phyloP scores from a whole-genome alignment of 1,140 invertebrate species.

The Drosophila lacertosa region DNA sequence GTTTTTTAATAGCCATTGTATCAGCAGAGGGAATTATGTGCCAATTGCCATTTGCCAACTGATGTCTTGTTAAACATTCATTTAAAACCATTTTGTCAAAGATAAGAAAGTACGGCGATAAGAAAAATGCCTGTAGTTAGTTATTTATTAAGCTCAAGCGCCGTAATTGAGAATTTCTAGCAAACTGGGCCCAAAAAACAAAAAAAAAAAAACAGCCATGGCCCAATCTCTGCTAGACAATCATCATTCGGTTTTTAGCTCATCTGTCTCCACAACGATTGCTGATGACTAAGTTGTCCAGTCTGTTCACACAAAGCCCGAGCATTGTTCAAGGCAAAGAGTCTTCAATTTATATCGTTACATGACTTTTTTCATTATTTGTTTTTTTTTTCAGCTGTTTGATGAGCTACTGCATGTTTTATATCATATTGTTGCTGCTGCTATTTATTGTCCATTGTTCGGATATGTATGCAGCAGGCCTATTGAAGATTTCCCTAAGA shows the following conservation, averaged over 20 bases:
- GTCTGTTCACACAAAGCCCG: conserved; percentile 11
- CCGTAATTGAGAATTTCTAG: neutral
- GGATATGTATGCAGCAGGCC: neutral
- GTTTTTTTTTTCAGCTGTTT: neutral
- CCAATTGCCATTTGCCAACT: conserved; percentile 66
- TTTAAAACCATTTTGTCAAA: conserved; percentile 46
- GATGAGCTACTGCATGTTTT: conserved; percentile 11
- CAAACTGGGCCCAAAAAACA: neutral
- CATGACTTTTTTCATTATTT: conserved; percentile 1
- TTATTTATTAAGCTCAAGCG: conserved; percentile 2
- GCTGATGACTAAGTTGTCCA: neutral
- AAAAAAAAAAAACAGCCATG: neutral
- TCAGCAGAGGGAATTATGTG: conserved; percentile 73
- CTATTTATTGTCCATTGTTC: conserved; percentile 20
- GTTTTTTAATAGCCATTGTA: conserved; percentile 78
- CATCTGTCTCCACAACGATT: conserved; percentile 3
- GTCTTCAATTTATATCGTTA: neutral
- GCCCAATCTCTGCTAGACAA: neutral
- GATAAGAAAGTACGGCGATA: conserved; percentile 42
- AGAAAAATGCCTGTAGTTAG: neutral
- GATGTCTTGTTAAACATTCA: conserved; percentile 77
- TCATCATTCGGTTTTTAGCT: neutral
- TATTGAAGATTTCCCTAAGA: neutral
- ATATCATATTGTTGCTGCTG: conserved; percentile 5
- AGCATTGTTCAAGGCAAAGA: conserved; percentile 24